Base-by-base conservation (phyloP, 1,140 invertebrate genomes). In the Lordiphosa collinella region DNA sequence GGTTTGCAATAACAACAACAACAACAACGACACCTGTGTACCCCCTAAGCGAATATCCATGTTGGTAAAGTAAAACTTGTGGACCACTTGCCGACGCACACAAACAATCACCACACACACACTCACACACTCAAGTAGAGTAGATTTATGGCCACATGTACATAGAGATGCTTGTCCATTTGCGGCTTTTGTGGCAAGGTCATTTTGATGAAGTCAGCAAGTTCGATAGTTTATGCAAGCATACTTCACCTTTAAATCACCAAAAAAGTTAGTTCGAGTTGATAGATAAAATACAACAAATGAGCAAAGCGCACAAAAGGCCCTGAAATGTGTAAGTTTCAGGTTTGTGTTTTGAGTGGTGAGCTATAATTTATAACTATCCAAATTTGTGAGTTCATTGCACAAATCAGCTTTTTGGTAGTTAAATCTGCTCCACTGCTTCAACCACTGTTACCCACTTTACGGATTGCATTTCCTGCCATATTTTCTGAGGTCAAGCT, bases 21-120 rank as follows among this genome's bases (percentile, higher is more conserved):
- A 13, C 18, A 22, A 36, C 22, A 34, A 49, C 35, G 47, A 68
- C 65, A 69, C 66, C 66, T 60, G 66, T 55, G 16, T 44, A 16
- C 41, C 41, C 41, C 41, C 18, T 44, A 44, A 44, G 22, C 55
- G 50, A 55, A 50, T 47, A 47, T 38, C 56, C 66, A 69, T 65
- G 59, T 64, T 46, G 60, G 48, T 22, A 44, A 44, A 44, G 22
- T 44, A 44, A 29, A 44, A 44, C 18, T 44, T 44, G 12, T 44
- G 41, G 22, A 29, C 41, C 41, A 44, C 41, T 44, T 44, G 51
- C 63, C 13, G 9, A 14, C n/a, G 13, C 12, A 35, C 14, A 48
- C 25, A 16, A 14, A 25, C 18, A 18, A 18, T 34, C 25, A 16
- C 14, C 18, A 18, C 3, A 48, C 25, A 16, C 14, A 5, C 22